phyloP scores from a whole-genome alignment of 2,888 invertebrate species.

The Electrophaes corylata region DNA sequence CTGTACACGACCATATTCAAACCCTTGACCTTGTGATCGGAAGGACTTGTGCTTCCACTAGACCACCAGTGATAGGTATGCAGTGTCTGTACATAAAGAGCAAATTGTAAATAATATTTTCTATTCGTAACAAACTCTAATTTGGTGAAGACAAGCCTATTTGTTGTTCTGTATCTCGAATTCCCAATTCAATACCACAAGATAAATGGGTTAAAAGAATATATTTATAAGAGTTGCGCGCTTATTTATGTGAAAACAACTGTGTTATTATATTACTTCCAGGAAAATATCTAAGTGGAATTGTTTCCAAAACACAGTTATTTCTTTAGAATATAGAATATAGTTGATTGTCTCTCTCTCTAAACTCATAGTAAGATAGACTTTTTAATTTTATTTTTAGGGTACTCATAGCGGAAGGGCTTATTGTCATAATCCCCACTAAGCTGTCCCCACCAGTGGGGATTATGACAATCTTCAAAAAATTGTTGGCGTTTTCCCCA shows the following conservation, averaged over 20 bases:
- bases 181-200: slow-evolving; percentile 36
- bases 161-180: slow-evolving; percentile 42
- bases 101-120: neutral
- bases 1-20: too few species aligned
- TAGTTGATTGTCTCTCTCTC: too few species aligned
- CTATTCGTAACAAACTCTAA: neutral
- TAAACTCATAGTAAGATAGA: too few species aligned
- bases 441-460: too few species aligned
- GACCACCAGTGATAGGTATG: neutral
- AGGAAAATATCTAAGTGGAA: neutral
- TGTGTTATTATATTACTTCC: slow-evolving; percentile 28
- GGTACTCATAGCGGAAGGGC: too few species aligned
- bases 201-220: slow-evolving; percentile 42
- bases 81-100: neutral
- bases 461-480: too few species aligned
- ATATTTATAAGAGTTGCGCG: slow-evolving; percentile 45
- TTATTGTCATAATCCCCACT: too few species aligned
- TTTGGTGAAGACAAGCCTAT: slow-evolving; percentile 27
- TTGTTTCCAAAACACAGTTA: neutral
- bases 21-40: too few species aligned
- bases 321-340: too few species aligned
- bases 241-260: slow-evolving; percentile 45
- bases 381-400: too few species aligned
- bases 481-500: too few species aligned
- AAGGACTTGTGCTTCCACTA: too few species aligned